Evolutionary conservation across 2,888 invertebrate species (phyloP), one percentile per base, ranked within the genome.

Genomic region (Nemoura dubitans): DNA sequence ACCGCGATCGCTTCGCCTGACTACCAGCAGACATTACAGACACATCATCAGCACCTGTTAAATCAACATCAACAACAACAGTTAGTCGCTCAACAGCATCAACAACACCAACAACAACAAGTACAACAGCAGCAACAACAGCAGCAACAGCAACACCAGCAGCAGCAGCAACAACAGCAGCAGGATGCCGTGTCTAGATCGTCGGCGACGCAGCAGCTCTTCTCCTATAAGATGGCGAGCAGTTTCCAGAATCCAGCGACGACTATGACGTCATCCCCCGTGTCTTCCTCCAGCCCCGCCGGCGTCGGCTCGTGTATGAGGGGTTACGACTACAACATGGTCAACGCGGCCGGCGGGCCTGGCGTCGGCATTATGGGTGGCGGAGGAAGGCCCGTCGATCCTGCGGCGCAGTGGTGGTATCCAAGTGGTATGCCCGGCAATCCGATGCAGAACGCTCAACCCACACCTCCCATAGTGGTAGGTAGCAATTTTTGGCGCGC

Each of bases 171-270:
- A 90, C 89, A 89, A 42, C 88, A 88, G 87, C 88, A 93, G 90
- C 92, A 92, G 89, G 92, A 92, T 86, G 93, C 93, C 88, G 93
- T 93, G 88, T 93, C 93, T 90, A 93, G 93, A 90, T 93, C 93
- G 88, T 93, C 93, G 88, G 93, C 93, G 88, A 93, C 85, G 89
- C 96, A 96, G 91, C 96, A 96, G 92, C 93, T 96, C 89, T 96
- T 96, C 91, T 95, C 95, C 88, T 97, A 97, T 92, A 97, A 96
- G 94, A 96, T 97, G 96, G 95, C 96, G 90, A 95, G 95, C 91
- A 96, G 95, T 91, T 96, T 96, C 93, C 94, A 96, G 90, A 94
- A 94, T 91, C 94, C 94, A 90, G 93, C 93, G 92, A 95, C 94
- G 92, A 95, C 94, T 91, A 94, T 94, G 92, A 93, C 92, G 90